phyloP scores from a whole-genome alignment of 2,888 invertebrate species.

The Eustalomyia histrio region DNA sequence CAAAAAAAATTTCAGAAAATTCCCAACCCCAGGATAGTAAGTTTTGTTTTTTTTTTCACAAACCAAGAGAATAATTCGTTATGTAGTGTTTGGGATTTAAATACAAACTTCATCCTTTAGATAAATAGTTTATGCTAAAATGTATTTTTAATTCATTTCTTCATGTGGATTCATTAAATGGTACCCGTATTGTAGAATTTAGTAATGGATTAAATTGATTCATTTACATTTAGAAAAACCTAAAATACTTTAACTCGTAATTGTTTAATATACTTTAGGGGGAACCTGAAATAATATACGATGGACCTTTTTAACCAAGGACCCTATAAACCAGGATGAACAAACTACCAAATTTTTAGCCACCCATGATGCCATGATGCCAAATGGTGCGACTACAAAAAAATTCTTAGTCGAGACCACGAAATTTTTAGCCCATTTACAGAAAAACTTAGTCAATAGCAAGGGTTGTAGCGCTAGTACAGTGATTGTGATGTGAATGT shows the following conservation, averaged over 20 bases:
- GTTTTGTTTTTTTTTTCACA: slow-evolving; percentile 12
- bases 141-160: neutral
- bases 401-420: no score
- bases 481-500: no score
- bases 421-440: no score
- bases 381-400: no score
- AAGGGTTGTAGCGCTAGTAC: no score
- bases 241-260: neutral
- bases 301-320: no score
- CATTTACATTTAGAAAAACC: neutral
- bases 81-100: slow-evolving; percentile 23
- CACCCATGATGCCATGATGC: no score
- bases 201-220: neutral
- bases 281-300: no score
- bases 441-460: no score
- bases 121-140: neutral
- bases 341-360: no score
- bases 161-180: neutral
- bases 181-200: neutral
- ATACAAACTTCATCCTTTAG: neutral
- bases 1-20: slow-evolving; percentile 68
- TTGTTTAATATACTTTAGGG: no score
- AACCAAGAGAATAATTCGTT: neutral
- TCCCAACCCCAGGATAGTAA: slow-evolving; percentile 45
- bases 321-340: no score